phyloP scores from a whole-genome alignment of 2,113 vertebrate species.

The Scytalopus superciliaris region DNA sequence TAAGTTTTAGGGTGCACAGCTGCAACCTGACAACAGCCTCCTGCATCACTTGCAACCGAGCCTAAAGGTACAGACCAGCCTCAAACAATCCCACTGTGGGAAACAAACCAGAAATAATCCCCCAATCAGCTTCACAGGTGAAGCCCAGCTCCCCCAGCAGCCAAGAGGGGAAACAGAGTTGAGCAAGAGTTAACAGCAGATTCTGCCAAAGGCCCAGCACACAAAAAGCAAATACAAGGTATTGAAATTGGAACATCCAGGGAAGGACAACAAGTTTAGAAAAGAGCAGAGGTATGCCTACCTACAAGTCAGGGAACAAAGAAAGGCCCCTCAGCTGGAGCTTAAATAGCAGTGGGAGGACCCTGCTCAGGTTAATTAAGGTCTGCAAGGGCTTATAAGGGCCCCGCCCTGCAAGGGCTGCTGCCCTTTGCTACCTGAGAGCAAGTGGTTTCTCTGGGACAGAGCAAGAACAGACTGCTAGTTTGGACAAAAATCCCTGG shows the following conservation, averaged over 20 bases:
- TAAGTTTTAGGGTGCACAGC: background rate
- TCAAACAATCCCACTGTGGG: too few relatives aligned
- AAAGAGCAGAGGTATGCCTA: background rate
- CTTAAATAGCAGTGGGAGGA: background rate
- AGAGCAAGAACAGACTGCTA: background rate
- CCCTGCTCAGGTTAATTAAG: background rate
- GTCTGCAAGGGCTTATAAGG: background rate
- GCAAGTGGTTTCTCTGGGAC: background rate
- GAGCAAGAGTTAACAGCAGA: accelerated
- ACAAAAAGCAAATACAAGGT: background rate
- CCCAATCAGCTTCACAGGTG: accelerated
- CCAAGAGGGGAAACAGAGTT: background rate
- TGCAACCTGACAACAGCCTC: background rate
- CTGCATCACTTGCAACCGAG: background rate
- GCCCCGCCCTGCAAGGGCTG: background rate
- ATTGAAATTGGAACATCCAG: background rate
- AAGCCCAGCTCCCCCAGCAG: background rate
- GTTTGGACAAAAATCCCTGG: background rate
- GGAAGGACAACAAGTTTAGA: background rate
- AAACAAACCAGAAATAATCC: background rate
- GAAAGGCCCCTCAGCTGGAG: accelerated
- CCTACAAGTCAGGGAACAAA: background rate
- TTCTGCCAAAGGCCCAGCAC: background rate
- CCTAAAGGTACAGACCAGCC: background rate
- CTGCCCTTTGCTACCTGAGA: background rate